Conservation (phyloP, 2,113 vertebrate species). For the Anoura caudifer region DNA sequence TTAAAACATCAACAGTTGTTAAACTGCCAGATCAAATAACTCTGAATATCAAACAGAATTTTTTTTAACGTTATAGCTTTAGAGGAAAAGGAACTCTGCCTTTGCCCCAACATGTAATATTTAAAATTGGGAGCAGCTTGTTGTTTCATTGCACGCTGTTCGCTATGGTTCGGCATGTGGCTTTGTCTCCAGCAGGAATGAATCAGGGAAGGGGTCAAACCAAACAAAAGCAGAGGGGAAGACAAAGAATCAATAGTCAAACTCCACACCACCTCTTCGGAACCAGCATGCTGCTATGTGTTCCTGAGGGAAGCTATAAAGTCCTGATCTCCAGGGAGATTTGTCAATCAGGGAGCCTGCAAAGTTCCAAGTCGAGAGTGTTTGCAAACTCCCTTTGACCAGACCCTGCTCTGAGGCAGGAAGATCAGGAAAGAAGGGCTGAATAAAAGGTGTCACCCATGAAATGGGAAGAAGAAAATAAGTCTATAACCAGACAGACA, state of each 20-base stretch:
- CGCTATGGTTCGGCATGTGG: slow-evolving; percentile 35
- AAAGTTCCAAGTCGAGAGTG: neutral
- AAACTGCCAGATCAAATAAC: slow-evolving; percentile 76
- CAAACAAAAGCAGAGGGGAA: slow-evolving; percentile 48
- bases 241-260: slow-evolving; percentile 36
- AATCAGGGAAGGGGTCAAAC: slow-evolving; percentile 46
- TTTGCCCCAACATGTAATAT: slow-evolving; percentile 75
- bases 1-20: slow-evolving; percentile 78
- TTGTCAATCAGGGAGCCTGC: neutral
- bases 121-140: slow-evolving; percentile 74
- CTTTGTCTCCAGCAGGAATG: slow-evolving; percentile 52
- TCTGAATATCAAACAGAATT: slow-evolving; percentile 71
- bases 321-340: neutral
- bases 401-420: neutral
- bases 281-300: neutral
- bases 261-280: neutral
- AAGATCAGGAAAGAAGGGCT: neutral
- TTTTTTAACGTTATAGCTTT: slow-evolving; percentile 73
- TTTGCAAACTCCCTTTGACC: neutral
- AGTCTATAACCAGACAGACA: neutral
- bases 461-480: neutral
- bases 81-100: slow-evolving; percentile 69
- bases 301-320: slow-evolving; percentile 12
- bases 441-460: neutral
- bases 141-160: slow-evolving; percentile 62